Conservation (phyloP, 2,888 invertebrate species). For the Andrena chrysosceles region DNA sequence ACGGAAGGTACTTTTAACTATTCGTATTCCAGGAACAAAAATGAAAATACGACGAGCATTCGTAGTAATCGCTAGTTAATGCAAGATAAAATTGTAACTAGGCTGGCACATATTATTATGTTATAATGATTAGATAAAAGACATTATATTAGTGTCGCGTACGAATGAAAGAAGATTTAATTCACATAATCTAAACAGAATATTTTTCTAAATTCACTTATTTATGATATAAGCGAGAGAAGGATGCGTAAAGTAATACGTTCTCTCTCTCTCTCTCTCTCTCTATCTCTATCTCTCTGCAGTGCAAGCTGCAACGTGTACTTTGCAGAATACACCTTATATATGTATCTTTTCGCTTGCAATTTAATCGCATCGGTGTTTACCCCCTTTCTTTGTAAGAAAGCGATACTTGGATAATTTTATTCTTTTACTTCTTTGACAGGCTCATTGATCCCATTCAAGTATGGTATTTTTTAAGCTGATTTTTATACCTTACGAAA, state of each 20-base stretch:
- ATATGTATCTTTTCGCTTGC: background rate
- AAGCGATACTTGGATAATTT: conserved; percentile 9
- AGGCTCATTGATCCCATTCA: conserved; percentile 5
- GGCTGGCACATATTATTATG: conserved; percentile 48
- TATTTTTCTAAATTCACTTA: conserved; percentile 58
- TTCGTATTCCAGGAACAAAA: conserved; percentile 44
- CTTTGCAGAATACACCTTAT: conserved; percentile 47
- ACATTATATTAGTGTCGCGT: conserved; percentile 59
- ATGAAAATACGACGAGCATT: conserved; percentile 19
- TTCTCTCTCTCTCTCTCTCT: background rate
- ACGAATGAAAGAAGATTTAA: conserved; percentile 41
- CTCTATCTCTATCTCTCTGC: background rate
- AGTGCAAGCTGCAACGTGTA: conserved; percentile 32
- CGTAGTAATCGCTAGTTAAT: conserved; percentile 45
- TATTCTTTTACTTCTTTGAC: conserved; percentile 8
- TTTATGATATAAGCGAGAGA: conserved; percentile 33
- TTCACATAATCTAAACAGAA: conserved; percentile 34
- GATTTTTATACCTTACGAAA: conserved; percentile 1
- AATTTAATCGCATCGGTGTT: background rate
- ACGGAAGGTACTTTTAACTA: conserved; percentile 36
- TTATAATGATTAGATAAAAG: conserved; percentile 57
- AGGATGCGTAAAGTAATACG: conserved; percentile 24
- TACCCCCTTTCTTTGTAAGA: background rate
- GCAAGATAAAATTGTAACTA: conserved; percentile 51
- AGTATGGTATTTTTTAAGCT: conserved; percentile 10